Base-by-base conservation (phyloP, 2,888 invertebrate genomes). In the Phytoseiulus persimilis region DNA sequence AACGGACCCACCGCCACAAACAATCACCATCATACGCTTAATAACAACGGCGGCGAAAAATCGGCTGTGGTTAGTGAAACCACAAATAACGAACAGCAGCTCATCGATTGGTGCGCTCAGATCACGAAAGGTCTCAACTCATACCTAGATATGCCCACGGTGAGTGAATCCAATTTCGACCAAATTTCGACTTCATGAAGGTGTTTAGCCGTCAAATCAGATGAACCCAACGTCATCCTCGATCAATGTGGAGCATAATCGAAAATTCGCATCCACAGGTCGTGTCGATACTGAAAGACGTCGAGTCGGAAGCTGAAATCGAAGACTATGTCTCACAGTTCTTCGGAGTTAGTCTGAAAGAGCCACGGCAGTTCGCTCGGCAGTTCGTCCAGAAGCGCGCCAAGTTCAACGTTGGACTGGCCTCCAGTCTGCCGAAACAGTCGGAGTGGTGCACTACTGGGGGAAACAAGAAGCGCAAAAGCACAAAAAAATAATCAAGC, bases 261-360 rank as follows among this genome's bases (percentile, higher is more conserved):
- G 18, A 23, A 84, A 31, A 3, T 31, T 3, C 31, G 23, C 11
- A 18, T 32, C 33, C 84, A 32, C n/a, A 87, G 87, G 87, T 87
- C n/a, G 87, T 87, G 33, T 87, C 87, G n/a, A 87, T 87, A 33
- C 39, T 87, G 32, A 87, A 87, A 45, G 87, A 87, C 33, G 87
- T 87, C 1, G 87, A 87, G 31, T 87, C 87, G 33, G 87, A 87
- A 87, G 87, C 87, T 39, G 87, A 87, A n/a, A 87, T 87, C 45
- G 87, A 87, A n/a, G 87, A 87, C 87, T 87, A 87, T n/a, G 87
- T 87, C 18, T 87, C 87, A 33, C 87, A 87, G 87, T 87, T 87
- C 33, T 87, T 87, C 33, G 87, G 87, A 33, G 33, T 32, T 0
- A 87, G 33, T 31, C 18, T 87, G n/a, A 87, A 33, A n/a, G 87